Evolutionary conservation across 2,888 invertebrate genomes (phyloP).

Genomic region (Pelosia muscerda): DNA sequence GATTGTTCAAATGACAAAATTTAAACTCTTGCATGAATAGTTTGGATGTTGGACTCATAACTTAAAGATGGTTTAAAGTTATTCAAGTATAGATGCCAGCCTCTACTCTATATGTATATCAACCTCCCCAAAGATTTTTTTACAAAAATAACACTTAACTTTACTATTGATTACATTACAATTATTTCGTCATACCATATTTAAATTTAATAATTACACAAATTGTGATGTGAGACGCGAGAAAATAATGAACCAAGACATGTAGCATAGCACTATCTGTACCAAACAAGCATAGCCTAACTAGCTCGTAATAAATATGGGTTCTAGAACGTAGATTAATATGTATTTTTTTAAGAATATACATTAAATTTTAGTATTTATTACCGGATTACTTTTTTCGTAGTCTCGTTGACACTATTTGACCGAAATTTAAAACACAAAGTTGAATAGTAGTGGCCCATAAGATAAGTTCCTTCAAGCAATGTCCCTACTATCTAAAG

Average conservation of each 20-base stretch:
- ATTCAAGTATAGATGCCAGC: neutral
- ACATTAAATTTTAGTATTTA: neutral
- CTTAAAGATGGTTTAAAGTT: neutral
- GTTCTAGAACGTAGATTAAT: no score
- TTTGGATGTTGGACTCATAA: slow-evolving; percentile 67
- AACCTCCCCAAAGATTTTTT: neutral
- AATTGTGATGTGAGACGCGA: neutral
- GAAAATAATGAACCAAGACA: neutral
- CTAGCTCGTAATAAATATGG: no score
- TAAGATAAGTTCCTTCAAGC: neutral
- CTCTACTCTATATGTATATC: neutral
- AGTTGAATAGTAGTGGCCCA: neutral
- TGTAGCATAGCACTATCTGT: neutral
- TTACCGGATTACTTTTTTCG: neutral
- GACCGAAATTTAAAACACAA: neutral
- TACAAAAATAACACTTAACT: neutral
- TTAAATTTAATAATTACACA: neutral
- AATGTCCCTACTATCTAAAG: neutral
- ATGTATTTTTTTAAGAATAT: no score
- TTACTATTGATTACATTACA: no score
- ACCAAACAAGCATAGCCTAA: neutral
- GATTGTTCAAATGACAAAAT: slow-evolving; percentile 44
- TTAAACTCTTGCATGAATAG: slow-evolving; percentile 71
- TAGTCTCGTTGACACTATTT: neutral
- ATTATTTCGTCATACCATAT: neutral